These are phyloP conservation scores for Danio aesculapii DNA, from an alignment of 2,797 vertebrate species.

Conservation along the genomic window DNA sequence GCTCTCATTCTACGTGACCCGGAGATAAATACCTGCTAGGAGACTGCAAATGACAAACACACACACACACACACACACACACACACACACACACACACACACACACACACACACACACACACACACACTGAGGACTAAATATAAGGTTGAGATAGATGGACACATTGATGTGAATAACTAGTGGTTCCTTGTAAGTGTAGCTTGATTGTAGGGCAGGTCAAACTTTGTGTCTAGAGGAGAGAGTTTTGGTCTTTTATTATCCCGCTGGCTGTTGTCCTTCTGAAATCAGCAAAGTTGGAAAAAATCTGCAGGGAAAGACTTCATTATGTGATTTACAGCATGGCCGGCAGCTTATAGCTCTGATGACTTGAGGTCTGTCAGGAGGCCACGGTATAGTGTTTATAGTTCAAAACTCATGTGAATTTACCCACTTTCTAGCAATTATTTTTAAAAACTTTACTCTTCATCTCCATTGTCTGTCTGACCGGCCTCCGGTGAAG, in stretches of 20 bases:
- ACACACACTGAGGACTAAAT: not conserved
- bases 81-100: too few species aligned
- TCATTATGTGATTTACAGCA: conserved; percentile 60
- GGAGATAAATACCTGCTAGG: conserved; percentile 34
- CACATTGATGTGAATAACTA: conserved; percentile 10
- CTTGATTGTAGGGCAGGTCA: conserved; percentile 23
- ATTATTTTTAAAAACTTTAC: not conserved
- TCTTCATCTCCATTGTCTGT: not conserved
- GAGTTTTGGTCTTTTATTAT: conserved; percentile 32
- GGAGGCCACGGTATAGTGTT: not conserved
- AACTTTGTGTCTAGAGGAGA: not conserved
- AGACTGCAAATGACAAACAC: conserved; percentile 39
- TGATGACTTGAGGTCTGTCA: conserved; percentile 15
- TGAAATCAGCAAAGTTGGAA: conserved; percentile 13
- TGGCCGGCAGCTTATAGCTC: not conserved
- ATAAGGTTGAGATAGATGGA: conserved; percentile 10
- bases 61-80: too few species aligned
- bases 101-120: too few species aligned
- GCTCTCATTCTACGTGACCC: conserved; percentile 55
- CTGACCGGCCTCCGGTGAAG: conserved; percentile 5
- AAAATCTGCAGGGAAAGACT: conserved; percentile 45
- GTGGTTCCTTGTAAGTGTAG: conserved; percentile 6
- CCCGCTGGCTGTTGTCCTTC: conserved; percentile 25
- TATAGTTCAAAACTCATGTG: not conserved
- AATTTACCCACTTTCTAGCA: not conserved